These are phyloP conservation scores for Nycticorax nycticorax DNA, from an alignment of 2,113 vertebrate genomes.

Conservation along the genomic window DNA sequence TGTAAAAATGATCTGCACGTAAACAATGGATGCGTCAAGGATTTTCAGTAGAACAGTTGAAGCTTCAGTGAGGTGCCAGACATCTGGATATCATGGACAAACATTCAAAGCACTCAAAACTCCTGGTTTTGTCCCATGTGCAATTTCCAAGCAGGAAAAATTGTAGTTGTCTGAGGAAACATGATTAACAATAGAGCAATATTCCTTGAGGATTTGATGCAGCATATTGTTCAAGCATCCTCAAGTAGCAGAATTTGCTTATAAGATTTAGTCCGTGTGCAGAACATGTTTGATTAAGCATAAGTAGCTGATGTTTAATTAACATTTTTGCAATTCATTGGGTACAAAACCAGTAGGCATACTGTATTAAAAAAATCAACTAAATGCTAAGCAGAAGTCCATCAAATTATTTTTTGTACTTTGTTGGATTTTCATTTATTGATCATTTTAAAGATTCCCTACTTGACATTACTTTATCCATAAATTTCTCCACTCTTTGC, in stretches of 20 bases:
- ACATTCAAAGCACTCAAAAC: background rate
- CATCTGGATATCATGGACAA: slow-evolving; percentile 11
- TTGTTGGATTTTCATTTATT: background rate
- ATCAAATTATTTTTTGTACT: background rate
- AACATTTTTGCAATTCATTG: background rate
- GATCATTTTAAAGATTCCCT: background rate
- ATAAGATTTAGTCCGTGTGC: accelerated
- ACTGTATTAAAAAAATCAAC: background rate
- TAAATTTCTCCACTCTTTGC: background rate
- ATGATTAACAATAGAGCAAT: background rate
- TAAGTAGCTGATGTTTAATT: background rate
- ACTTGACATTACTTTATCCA: background rate
- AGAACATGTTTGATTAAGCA: background rate
- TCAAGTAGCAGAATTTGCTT: background rate
- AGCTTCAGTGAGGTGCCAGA: slow-evolving; percentile 27
- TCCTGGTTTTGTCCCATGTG: background rate
- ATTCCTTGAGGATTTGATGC: background rate
- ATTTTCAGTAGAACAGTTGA: background rate
- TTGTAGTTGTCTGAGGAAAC: background rate
- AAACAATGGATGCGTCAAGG: background rate
- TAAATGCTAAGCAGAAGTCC: background rate
- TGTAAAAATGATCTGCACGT: background rate
- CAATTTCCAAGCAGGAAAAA: background rate
- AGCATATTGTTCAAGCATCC: background rate
- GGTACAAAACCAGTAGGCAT: background rate